Percentiles rank a stretch among this genome's conserved stretches.
These are phyloP conservation scores for Peromyscus eremicus DNA, from an alignment of 2,797 vertebrate species.

Conservation along the genomic window DNA sequence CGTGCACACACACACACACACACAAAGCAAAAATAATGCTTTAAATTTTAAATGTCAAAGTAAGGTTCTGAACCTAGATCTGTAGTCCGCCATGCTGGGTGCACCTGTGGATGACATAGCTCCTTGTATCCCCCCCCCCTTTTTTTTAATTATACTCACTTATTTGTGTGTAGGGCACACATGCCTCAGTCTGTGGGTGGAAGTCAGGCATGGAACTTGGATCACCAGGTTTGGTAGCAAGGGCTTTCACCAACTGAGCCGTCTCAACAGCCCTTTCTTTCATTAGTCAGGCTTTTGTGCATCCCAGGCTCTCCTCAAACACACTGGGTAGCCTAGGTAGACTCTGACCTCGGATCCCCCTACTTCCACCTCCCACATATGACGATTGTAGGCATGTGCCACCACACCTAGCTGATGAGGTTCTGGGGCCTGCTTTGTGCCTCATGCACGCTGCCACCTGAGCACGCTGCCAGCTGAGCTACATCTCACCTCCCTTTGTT, in stretches of 20 bases:
- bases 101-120: fast-evolving
- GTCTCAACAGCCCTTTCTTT: not conserved
- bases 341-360: not conserved
- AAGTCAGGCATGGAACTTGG: not conserved
- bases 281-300: not conserved
- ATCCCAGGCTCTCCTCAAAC: not conserved
- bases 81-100: not conserved
- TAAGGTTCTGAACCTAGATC: not conserved
- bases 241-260: not conserved
- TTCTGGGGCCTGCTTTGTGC: not conserved
- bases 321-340: not conserved
- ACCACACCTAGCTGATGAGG: too few relatives aligned
- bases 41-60: not conserved
- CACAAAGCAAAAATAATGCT: not conserved
- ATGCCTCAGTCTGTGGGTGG: not conserved
- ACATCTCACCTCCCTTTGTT: not conserved
- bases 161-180: not conserved
- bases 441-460: fast-evolving
- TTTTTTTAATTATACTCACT: not conserved
- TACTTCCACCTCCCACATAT: not conserved
- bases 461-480: not conserved
- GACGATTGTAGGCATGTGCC: not conserved
- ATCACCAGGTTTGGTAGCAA: not conserved
- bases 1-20: not conserved
- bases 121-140: not conserved